Conservation (phyloP, 2,113 vertebrate species). For the Muntiacus muntjak region DNA sequence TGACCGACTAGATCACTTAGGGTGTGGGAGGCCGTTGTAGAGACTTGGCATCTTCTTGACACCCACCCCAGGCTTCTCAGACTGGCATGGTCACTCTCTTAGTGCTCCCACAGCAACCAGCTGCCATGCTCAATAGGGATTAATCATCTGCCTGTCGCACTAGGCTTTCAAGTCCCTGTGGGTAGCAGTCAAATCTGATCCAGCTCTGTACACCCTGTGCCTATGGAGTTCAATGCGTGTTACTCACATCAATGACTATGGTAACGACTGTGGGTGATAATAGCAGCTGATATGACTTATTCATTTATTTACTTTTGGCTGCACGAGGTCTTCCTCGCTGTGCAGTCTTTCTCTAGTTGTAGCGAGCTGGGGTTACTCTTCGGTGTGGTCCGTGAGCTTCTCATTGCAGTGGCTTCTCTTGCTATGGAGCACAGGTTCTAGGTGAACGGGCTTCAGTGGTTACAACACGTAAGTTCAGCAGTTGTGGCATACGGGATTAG, state of each 20-base stretch:
- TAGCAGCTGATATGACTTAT: not conserved
- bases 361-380: no score
- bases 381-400: no score
- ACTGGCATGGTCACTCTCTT: not conserved
- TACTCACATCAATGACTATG: not conserved
- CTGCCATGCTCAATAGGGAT: not conserved
- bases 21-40: not conserved
- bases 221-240: not conserved
- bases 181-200: not conserved
- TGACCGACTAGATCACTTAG: not conserved
- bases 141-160: not conserved
- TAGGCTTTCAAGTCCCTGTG: not conserved
- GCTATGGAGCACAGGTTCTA: no score
- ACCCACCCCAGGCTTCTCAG: not conserved
- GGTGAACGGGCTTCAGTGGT: no score
- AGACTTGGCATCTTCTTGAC: not conserved
- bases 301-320: no score
- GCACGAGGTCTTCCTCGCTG: no score
- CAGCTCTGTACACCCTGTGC: rapidly evolving
- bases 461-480: no score
- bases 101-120: not conserved
- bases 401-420: no score
- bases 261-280: not conserved
- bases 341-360: no score
- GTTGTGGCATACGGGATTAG: no score